Evolutionary conservation across 1,140 invertebrate genomes (phyloP), one percentile per base, ranked within the genome.

Genomic region (Diorhabda sublineata): DNA sequence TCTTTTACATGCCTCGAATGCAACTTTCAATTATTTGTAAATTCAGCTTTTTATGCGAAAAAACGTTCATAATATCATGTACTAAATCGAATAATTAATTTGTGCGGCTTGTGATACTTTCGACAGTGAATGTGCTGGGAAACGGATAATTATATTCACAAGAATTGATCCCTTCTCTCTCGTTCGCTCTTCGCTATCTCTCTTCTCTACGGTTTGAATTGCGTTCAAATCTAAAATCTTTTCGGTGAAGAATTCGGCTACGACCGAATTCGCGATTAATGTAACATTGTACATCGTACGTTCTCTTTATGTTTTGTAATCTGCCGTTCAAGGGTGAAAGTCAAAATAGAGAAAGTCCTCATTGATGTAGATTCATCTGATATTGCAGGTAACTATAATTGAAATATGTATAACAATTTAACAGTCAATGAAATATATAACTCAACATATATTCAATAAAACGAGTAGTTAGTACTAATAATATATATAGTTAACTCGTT

Each of bases 291-390:
- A 52, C 47, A 52, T 52, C 47, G 6, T 52, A 52, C 47, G 47
- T 52, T 52, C 47, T 52, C 47, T 52, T 52, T 52, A 52, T 52
- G n/a, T 52, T 52, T 52, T 52, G 47, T 52, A 52, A 52, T 52
- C 47, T 52, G 6, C 47, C n/a, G 47, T 52, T 52, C 47, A 52
- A 52, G 47, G 47, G 47, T 52, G 47, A 52, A 52, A 52, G 47
- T 52, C 47, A 52, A 52, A 52, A 52, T 6, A 52, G 47, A 52
- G 47, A 52, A 52, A 52, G 47, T 52, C 26, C 26, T 26, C 26
- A 26, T 26, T 26, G 26, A 26, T 26, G 26, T 26, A 26, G 26
- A 26, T 26, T 26, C 26, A 26, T 26, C 26, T 26, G 26, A 26
- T 26, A 26, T 26, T 26, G 26, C 26, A 26, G 26, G 26, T 26